Evolutionary conservation across 1,140 invertebrate genomes (phyloP).

Genomic region (Drosophila pandora): DNA sequence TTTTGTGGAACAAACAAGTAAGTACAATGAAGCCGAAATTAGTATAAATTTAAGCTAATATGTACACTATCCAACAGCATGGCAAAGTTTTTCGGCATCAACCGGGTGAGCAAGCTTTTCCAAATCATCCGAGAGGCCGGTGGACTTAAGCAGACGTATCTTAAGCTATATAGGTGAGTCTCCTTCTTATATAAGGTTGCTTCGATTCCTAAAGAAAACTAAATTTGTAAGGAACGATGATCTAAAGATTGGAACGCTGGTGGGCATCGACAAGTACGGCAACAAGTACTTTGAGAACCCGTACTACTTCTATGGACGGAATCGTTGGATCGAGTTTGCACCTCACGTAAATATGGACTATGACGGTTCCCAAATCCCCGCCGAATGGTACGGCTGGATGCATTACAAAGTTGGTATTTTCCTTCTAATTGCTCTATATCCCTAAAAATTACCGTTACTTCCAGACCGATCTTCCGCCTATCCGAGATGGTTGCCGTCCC

Average conservation of each 20-base stretch:
- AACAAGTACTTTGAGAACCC: conserved; percentile 99
- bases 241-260: conserved; percentile 91
- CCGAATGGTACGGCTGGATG: conserved; percentile 96
- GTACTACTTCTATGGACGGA: conserved; percentile 94
- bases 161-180: conserved; percentile 90
- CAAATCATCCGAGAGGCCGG: conserved; percentile 91
- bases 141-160: conserved; percentile 88
- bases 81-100: conserved; percentile 88
- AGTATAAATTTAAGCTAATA: conserved; percentile 8
- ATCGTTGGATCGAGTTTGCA: conserved; percentile 96
- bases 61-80: conserved; percentile 74
- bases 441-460: not conserved
- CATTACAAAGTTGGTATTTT: conserved; percentile 87
- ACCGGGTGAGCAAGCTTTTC: conserved; percentile 89
- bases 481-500: conserved; percentile 88
- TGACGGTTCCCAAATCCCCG: conserved; percentile 95
- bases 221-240: conserved; percentile 90
- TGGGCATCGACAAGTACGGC: conserved; percentile 98
- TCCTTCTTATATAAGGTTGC: conserved; percentile 83
- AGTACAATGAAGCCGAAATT: conserved; percentile 36
- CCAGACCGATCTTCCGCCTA: conserved; percentile 84
- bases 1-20: conserved; percentile 56
- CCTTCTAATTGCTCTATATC: not conserved
- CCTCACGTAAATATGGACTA: conserved; percentile 91
- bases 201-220: conserved; percentile 18